Evolutionary conservation across 2,888 invertebrate genomes (phyloP), one percentile per base, ranked within the genome.

Genomic region (Lasioglossum vierecki): DNA sequence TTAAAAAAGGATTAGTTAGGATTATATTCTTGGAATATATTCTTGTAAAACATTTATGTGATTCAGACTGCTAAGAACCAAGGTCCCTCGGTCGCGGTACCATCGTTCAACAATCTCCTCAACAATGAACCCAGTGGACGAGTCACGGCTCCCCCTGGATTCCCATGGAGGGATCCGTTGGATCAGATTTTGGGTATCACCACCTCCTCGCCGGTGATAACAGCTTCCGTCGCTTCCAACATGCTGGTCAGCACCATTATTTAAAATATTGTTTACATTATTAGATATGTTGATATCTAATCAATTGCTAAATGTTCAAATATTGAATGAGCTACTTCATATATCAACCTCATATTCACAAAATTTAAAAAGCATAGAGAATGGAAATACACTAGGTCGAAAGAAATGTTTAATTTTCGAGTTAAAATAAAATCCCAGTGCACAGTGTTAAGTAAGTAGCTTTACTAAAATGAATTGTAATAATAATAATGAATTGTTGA

Each of bases 111-210:
- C 46, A 92, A 93, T 87, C 85, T 93, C 22, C 85, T 93, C 74
- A 92, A 88, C 60, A 91, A 85, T 70, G 91, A 92, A 86, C 79
- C 88, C n/a, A 87, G 82, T 57, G 90, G 87, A 72, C 89, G 81
- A 88, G 91, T 93, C 57, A 93, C 93, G 71, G 93, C 93, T 53
- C 91, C 94, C 13, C 91, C 94, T 46, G 93, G 93, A 75, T 94
- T 93, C 80, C 94, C 94, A 22, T 95, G 95, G 94, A 93, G 93
- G 80, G 94, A 95, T 92, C 93, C 95, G 13, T 82, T 95, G 30
- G 94, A 95, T 90, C 94, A 94, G 87, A 94, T 95, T 84, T 94
- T 95, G 79, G 94, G 95, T 22, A 92, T 95, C 22, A 93, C 94
- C n/a, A 95, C 94, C 9, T 89, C 92, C 83, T 91, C 92, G 30